These are phyloP conservation scores for Proteles cristata DNA, from an alignment of 2,113 vertebrate species.

Conservation along the genomic window DNA sequence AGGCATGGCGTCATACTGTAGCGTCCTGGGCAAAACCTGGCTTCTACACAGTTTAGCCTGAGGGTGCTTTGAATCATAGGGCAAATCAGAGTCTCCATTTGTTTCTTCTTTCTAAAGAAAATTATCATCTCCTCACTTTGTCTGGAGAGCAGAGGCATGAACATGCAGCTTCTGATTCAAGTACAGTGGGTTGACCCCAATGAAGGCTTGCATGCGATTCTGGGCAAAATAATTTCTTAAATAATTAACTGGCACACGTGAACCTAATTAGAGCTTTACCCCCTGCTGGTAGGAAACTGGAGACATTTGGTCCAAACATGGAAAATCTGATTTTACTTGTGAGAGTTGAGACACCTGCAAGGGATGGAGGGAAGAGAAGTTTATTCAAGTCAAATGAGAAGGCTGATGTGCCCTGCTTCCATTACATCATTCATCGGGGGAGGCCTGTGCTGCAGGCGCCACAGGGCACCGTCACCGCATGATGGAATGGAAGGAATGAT, in stretches of 20 bases:
- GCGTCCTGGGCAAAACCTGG: not conserved
- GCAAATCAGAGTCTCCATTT: conserved; percentile 29
- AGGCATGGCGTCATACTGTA: not conserved
- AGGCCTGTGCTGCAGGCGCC: not conserved
- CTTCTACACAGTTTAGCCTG: not conserved
- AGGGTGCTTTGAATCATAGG: not conserved
- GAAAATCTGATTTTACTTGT: conserved; percentile 68
- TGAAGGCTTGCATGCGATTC: not conserved
- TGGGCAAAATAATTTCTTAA: conserved; percentile 67
- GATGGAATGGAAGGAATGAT: conserved; percentile 63
- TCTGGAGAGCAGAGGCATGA: conserved; percentile 13
- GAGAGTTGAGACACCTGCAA: conserved; percentile 57
- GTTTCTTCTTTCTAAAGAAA: conserved; percentile 45
- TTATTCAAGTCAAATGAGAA: conserved; percentile 38
- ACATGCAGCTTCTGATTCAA: conserved; percentile 37
- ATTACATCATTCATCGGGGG: conserved; percentile 48
- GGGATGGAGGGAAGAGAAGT: not conserved
- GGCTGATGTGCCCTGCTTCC: not conserved
- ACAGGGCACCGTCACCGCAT: not conserved
- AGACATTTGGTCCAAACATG: conserved; percentile 52
- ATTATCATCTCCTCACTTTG: conserved; percentile 31
- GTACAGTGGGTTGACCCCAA: not conserved
- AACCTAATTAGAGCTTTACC: conserved; percentile 59
- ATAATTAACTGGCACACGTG: conserved; percentile 57
- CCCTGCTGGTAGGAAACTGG: conserved; percentile 55